These are phyloP conservation scores for Syngnathus rostellatus DNA, from an alignment of 2,797 vertebrate species.

Conservation along the genomic window DNA sequence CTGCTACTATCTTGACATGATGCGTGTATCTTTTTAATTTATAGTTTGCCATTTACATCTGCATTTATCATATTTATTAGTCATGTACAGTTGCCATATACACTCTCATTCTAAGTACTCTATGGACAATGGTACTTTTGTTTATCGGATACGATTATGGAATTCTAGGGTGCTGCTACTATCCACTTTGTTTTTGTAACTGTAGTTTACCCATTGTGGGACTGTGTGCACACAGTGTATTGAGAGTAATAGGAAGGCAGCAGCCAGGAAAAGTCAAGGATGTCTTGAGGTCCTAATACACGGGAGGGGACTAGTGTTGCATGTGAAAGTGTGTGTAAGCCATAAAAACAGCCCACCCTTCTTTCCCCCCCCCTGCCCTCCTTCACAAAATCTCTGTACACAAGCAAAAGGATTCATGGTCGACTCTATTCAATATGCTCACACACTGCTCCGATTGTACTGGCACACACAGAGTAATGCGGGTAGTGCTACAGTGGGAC, in stretches of 20 bases:
- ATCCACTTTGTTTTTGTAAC: neutral
- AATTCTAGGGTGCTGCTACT: neutral
- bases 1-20: too few species aligned
- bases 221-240: neutral
- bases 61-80: too few species aligned
- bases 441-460: slow-evolving; percentile 54
- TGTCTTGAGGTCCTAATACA: slow-evolving; percentile 14
- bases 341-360: slow-evolving; percentile 29
- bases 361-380: slow-evolving; percentile 16
- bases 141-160: neutral
- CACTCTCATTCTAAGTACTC: too few species aligned
- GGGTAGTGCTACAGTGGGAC: slow-evolving; percentile 52
- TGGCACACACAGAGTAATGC: slow-evolving; percentile 27
- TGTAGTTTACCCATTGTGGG: neutral
- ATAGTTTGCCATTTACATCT: too few species aligned
- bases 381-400: slow-evolving; percentile 26
- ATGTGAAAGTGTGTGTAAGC: slow-evolving; percentile 12
- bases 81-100: too few species aligned
- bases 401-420: slow-evolving; percentile 38
- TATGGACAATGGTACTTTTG: neutral
- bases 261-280: slow-evolving; percentile 24
- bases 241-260: neutral
- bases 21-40: too few species aligned
- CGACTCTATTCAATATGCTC: slow-evolving; percentile 28
- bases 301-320: neutral